phyloP scores from a whole-genome alignment of 2,888 invertebrate species.

The Andrena marginata region DNA sequence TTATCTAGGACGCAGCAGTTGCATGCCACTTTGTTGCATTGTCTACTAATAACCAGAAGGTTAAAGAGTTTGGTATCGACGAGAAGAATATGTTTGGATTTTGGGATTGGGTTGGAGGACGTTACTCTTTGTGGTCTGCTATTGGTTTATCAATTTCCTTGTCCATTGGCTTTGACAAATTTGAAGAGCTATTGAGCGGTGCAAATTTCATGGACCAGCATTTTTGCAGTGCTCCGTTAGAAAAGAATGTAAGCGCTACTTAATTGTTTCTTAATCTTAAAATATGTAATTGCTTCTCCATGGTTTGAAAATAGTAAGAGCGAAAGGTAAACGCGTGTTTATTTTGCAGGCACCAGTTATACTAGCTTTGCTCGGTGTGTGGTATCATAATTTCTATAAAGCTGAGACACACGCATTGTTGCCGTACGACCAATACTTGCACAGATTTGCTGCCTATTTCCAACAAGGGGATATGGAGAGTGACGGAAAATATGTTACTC shows the following conservation, averaged over 20 bases:
- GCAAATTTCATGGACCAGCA: conserved; percentile 98
- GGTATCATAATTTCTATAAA: conserved; percentile 98
- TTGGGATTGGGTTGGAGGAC: conserved; percentile 99
- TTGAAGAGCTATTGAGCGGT: conserved; percentile 95
- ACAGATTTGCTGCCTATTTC: conserved; percentile 99
- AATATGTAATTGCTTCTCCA: not conserved
- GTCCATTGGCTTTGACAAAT: conserved; percentile 97
- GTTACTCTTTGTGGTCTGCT: conserved; percentile 99
- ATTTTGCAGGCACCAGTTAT: conserved; percentile 94
- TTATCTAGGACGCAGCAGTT: conserved; percentile 90
- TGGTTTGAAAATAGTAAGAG: conserved; percentile 1
- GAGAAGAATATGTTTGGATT: conserved; percentile 99
- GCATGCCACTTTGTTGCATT: conserved; percentile 99
- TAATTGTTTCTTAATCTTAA: not conserved
- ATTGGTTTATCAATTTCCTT: conserved; percentile 98
- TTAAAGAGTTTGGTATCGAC: conserved; percentile 99
- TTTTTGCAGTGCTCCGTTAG: conserved; percentile 93
- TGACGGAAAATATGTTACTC: conserved; percentile 97
- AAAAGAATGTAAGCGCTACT: conserved; percentile 92
- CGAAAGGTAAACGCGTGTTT: not conserved
- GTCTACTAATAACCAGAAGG: conserved; percentile 97
- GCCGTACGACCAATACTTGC: conserved; percentile 99
- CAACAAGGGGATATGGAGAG: conserved; percentile 99
- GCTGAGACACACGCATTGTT: conserved; percentile 98
- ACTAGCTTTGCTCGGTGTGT: conserved; percentile 95